Conservation (phyloP, 2,888 invertebrate species). For the Rotaria macrura region DNA sequence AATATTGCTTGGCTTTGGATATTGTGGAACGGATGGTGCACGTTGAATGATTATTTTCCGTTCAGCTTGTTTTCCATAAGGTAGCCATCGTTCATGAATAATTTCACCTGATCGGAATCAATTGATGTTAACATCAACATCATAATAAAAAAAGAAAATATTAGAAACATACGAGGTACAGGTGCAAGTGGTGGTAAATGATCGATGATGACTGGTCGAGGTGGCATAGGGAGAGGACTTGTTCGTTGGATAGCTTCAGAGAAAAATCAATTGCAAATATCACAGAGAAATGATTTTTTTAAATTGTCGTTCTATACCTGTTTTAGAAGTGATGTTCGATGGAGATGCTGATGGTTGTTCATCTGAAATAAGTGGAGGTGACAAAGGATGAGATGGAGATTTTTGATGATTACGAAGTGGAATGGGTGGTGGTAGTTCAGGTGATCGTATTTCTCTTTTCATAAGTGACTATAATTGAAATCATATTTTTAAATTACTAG, state of each 20-base stretch:
- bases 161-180: not conserved
- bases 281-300: too few species aligned
- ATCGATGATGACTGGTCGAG: not conserved
- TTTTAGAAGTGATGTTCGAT: not conserved
- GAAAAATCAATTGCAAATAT: not conserved
- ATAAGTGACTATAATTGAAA: not conserved
- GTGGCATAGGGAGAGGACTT: not conserved
- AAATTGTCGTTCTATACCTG: not conserved
- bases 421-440: not conserved
- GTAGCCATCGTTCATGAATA: not conserved
- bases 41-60: not conserved
- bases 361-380: constrained; percentile 7
- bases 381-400: too few species aligned
- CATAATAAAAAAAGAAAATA: not conserved
- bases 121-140: not conserved
- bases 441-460: not conserved
- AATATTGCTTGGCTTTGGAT: not conserved
- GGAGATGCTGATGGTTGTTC: not conserved
- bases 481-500: not conserved
- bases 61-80: not conserved
- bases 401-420: not conserved
- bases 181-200: not conserved
- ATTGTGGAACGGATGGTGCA: not conserved
- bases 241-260: not conserved
- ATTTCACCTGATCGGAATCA: not conserved